These are phyloP conservation scores for Brachynemurus nebulosus DNA, from an alignment of 2,888 invertebrate species.

Conservation along the genomic window DNA sequence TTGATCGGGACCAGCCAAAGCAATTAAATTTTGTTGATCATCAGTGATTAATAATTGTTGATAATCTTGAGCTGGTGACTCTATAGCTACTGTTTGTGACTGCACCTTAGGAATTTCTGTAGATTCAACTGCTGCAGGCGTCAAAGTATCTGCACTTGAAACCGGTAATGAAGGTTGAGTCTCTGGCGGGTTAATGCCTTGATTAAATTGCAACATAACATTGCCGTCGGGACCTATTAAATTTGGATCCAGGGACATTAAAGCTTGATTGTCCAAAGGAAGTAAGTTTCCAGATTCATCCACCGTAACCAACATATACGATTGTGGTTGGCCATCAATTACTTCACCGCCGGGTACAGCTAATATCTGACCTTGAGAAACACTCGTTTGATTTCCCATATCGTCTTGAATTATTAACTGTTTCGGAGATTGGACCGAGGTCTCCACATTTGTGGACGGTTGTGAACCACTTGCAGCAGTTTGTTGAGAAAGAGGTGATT, in stretches of 20 bases:
- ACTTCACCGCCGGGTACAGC: slow-evolving; percentile 60
- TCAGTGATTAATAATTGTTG: slow-evolving; percentile 11
- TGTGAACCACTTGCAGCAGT: not conserved
- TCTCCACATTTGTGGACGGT: not conserved
- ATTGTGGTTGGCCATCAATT: slow-evolving; percentile 55
- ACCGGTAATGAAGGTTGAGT: slow-evolving; percentile 18
- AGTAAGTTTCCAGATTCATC: slow-evolving; percentile 56
- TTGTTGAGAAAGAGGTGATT: not conserved
- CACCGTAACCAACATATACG: slow-evolving; percentile 57
- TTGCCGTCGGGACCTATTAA: slow-evolving; percentile 35
- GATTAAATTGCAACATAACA: slow-evolving; percentile 38
- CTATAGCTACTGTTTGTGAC: not conserved
- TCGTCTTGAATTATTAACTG: slow-evolving; percentile 32
- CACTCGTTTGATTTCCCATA: slow-evolving; percentile 30
- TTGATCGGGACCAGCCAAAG: slow-evolving; percentile 4
- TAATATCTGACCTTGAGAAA: slow-evolving; percentile 49
- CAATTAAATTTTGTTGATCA: slow-evolving; percentile 10
- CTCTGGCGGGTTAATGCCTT: slow-evolving; percentile 21
- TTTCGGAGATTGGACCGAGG: slow-evolving; percentile 15
- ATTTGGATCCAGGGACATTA: slow-evolving; percentile 41
- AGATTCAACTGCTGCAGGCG: not conserved
- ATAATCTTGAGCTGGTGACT: slow-evolving; percentile 10
- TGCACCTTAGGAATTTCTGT: slow-evolving; percentile 1
- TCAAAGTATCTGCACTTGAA: slow-evolving; percentile 14
- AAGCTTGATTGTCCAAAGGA: slow-evolving; percentile 55